A percentile compares a stretch with the other conserved stretches of the same genome.
Evolutionary conservation across 1,140 invertebrate genomes (phyloP).

Genomic region (Latrodectus geometricus): DNA sequence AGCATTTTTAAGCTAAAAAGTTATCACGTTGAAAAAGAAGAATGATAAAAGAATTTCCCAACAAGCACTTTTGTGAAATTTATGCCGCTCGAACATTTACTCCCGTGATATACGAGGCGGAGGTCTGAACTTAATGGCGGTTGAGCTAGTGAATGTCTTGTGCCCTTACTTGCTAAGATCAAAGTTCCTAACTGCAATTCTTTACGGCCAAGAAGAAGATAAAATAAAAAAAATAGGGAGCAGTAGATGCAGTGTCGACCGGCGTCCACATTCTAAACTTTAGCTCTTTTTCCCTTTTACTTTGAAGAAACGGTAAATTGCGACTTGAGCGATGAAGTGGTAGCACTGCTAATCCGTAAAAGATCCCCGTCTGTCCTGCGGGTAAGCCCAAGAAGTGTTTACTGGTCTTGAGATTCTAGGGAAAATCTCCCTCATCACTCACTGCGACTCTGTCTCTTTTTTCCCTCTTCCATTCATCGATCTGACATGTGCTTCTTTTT

Average conservation of each 20-base stretch:
- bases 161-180: background rate
- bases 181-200: background rate
- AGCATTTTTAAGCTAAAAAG: too few species aligned
- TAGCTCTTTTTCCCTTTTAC: background rate
- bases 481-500: conserved; percentile 3
- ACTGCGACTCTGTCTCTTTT: conserved; percentile 16
- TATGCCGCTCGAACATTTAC: background rate
- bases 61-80: conserved; percentile 4
- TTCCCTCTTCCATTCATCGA: conserved; percentile 20
- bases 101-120: background rate
- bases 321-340: conserved; percentile 17
- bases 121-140: background rate
- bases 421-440: conserved; percentile 33
- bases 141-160: background rate
- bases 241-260: background rate
- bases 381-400: conserved; percentile 36
- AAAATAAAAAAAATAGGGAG: background rate
- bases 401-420: conserved; percentile 16
- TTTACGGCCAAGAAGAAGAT: background rate
- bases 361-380: conserved; percentile 23
- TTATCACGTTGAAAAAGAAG: too few species aligned
- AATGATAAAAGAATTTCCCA: too few species aligned
- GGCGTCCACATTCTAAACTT: background rate
- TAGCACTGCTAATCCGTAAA: conserved; percentile 19
- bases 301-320: conserved; percentile 19